These are phyloP conservation scores for Drosophila elegans DNA, from an alignment of 1,140 invertebrate genomes.

Conservation along the genomic window DNA sequence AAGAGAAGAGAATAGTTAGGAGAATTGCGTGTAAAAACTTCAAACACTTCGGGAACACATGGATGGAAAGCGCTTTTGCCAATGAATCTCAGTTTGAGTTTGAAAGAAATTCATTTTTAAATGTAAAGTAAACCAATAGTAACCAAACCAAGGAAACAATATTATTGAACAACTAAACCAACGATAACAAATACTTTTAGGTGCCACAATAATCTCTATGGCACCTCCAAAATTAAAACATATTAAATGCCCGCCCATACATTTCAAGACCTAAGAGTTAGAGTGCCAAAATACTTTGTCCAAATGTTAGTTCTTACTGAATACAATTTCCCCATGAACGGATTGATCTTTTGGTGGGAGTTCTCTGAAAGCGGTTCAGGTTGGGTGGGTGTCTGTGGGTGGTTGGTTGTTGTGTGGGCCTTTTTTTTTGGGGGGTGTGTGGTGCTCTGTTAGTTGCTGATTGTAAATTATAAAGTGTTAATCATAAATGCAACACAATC, in stretches of 20 bases:
- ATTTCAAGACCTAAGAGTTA: constrained; percentile 26
- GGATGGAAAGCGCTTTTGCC: constrained; percentile 55
- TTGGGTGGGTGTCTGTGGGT: constrained; percentile 29
- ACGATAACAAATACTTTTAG: background rate
- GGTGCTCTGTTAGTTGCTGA: constrained; percentile 56
- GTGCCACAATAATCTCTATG: background rate
- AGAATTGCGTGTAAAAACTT: constrained; percentile 63
- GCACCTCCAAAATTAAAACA: background rate
- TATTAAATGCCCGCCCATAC: constrained; percentile 37
- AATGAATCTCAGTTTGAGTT: constrained; percentile 82
- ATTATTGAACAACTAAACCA: constrained; percentile 6
- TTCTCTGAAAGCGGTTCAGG: constrained; percentile 46
- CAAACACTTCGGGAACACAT: constrained; percentile 34
- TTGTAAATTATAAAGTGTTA: constrained; percentile 41
- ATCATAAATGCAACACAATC: constrained; percentile 43
- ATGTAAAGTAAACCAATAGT: constrained; percentile 62
- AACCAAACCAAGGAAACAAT: constrained; percentile 22
- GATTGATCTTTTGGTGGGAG: constrained; percentile 34
- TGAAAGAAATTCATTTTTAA: constrained; percentile 83
- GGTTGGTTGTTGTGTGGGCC: constrained; percentile 17
- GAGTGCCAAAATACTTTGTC: constrained; percentile 52
- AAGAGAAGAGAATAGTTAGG: constrained; percentile 59
- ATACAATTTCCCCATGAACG: constrained; percentile 28
- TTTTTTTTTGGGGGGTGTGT: constrained; percentile 18
- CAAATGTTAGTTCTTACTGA: constrained; percentile 33